phyloP scores from a whole-genome alignment of 2,113 vertebrate species.

The Prietella phreatophila region DNA sequence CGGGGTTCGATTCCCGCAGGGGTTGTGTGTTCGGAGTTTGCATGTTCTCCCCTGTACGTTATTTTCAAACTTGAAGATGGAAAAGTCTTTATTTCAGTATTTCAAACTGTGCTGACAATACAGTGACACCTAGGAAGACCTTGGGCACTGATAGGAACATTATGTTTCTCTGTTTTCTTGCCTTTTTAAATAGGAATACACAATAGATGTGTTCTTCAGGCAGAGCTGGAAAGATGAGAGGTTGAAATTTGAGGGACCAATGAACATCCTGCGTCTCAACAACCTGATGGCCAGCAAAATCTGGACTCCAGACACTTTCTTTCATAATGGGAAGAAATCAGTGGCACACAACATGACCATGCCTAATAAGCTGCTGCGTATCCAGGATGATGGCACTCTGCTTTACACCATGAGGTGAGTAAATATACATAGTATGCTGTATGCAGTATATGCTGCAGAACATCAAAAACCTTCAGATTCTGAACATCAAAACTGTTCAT shows the following conservation, averaged over 20 bases:
- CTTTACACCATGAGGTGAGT: slow-evolving; percentile 95
- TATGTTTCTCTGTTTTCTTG: background rate
- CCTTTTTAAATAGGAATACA: slow-evolving; percentile 83
- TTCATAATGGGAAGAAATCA: slow-evolving; percentile 98
- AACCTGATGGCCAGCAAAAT: slow-evolving; percentile 99
- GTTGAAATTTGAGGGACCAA: slow-evolving; percentile 91
- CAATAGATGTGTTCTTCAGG: slow-evolving; percentile 97
- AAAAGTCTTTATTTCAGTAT: background rate
- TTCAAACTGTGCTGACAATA: background rate
- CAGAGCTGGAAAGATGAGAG: slow-evolving; percentile 98
- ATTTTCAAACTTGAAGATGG: background rate
- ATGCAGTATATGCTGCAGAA: background rate
- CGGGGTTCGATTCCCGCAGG: too few species aligned
- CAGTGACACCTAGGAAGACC: background rate
- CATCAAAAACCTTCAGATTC: background rate
- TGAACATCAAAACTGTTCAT: background rate
- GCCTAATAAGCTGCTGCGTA: slow-evolving; percentile 96
- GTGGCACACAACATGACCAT: slow-evolving; percentile 99
- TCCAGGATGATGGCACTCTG: slow-evolving; percentile 93
- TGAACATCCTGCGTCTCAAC: slow-evolving; percentile 95
- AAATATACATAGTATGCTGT: background rate
- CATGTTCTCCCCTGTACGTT: too few species aligned
- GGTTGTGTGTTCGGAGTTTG: too few species aligned
- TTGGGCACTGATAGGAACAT: background rate
- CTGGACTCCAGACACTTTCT: slow-evolving; percentile 98